These are phyloP conservation scores for Artemia sinica DNA, from an alignment of 2,888 invertebrate genomes.

Conservation along the genomic window DNA sequence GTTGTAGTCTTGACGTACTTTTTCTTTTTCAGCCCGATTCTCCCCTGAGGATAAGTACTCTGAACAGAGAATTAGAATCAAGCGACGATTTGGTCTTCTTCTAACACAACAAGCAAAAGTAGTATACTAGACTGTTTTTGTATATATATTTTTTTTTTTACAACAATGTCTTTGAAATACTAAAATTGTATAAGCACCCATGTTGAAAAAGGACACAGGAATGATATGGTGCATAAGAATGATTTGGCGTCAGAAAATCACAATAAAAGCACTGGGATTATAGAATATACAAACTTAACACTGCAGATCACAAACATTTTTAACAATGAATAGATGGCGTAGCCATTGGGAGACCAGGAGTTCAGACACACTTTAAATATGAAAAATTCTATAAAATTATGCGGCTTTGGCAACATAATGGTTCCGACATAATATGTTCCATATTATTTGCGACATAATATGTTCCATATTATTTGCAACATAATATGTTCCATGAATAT, in stretches of 20 bases:
- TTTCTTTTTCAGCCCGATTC: conserved; percentile 54
- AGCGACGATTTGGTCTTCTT: conserved; percentile 70
- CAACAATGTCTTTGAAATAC: conserved; percentile 6
- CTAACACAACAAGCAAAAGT: conserved; percentile 64
- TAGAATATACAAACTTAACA: conserved; percentile 4
- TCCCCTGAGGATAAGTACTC: conserved; percentile 90
- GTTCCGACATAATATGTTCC: too few species aligned
- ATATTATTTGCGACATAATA: too few species aligned
- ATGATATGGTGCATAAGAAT: conserved; percentile 11
- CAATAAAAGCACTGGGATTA: background rate
- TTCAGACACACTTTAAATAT: too few species aligned
- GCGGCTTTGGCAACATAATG: too few species aligned
- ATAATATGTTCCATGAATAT: too few species aligned
- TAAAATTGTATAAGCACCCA: conserved; percentile 5
- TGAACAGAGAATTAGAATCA: conserved; percentile 65
- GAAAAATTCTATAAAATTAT: too few species aligned
- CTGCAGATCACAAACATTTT: background rate
- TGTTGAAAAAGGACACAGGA: conserved; percentile 12
- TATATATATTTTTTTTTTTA: background rate
- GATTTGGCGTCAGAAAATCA: background rate
- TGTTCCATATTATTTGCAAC: too few species aligned
- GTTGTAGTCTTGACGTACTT: too few species aligned
- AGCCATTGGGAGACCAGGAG: too few species aligned
- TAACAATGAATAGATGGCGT: too few species aligned
- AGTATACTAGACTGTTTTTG: conserved; percentile 37